Evolutionary conservation across 2,888 invertebrate species (phyloP), one percentile per base, ranked within the genome.

Genomic region (Caenorhabditis sp.): DNA sequence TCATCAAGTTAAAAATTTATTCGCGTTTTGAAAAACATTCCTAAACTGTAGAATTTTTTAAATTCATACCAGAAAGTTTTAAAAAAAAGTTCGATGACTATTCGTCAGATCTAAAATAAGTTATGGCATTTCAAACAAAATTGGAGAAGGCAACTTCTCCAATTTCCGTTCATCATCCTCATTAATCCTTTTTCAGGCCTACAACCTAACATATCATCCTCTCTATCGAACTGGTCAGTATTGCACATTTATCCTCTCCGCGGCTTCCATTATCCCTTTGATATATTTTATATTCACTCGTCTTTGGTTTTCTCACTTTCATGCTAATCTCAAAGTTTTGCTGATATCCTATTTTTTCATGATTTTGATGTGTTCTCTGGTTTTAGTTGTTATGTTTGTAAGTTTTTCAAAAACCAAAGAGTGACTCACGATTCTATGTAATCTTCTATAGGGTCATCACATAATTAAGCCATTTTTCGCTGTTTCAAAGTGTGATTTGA

Each of bases 401-500:
- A 43, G n/a, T 8, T 38, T 63, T 0, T 50, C 50, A 12, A n/a
- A n/a, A n/a, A n/a, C n/a, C n/a, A n/a, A n/a, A n/a, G n/a, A n/a
- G 21, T 4, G 21, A 53, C n/a, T 17, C 1, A 53, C 53, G 12
- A 21, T 21, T 53, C 3, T 43, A 43, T 43, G 7, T 5, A 43
- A 43, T 3, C 7, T n/a, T n/a, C n/a, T n/a, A 57, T 60, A 69
- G 69, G 69, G 69, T 10, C 61, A 64, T 31, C 69, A 69, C 17
- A 49, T 52, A 8, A 7, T 69, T 3, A 17, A 60, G 52, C 69
- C 69, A 27, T 61, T 69, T 7, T 63, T 69, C 21, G 64, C 21
- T n/a, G 53, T 17, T 5, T 50, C 63, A 1, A 50, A 49, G 20
- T 70, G 70, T 36, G 38, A 38, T 20, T 12, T 70, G 23, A 65